Percentiles rank a stretch among this genome's conserved stretches.
phyloP scores from a whole-genome alignment of 2,113 vertebrate genomes.

The Verasper variegatus region DNA sequence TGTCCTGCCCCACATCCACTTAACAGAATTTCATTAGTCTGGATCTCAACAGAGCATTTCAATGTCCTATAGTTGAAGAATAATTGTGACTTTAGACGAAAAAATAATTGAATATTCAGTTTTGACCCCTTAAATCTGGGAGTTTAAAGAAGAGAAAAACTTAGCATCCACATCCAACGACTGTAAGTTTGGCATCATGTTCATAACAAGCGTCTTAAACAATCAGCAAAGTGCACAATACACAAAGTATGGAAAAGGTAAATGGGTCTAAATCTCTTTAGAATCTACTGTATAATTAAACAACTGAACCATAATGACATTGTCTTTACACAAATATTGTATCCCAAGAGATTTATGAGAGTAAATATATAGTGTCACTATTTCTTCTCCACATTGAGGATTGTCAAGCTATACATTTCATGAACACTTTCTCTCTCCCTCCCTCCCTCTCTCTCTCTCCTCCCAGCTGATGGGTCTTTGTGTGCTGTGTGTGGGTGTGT shows the following conservation, averaged over 20 bases:
- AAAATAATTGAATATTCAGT: too few relatives aligned
- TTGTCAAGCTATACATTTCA: background rate
- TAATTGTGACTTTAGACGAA: too few relatives aligned
- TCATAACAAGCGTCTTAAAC: too few relatives aligned
- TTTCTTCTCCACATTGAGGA: too few relatives aligned
- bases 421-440: background rate
- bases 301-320: background rate
- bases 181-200: too few relatives aligned
- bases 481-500: constrained; percentile 88
- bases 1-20: constrained; percentile 1
- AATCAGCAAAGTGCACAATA: too few relatives aligned
- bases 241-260: too few relatives aligned
- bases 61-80: background rate
- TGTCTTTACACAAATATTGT: too few relatives aligned
- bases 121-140: background rate
- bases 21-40: constrained; percentile 8
- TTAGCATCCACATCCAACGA: too few relatives aligned
- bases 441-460: background rate
- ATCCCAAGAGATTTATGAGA: background rate
- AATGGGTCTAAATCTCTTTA: background rate
- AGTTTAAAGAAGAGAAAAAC: too few relatives aligned
- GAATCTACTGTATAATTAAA: background rate
- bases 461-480: constrained; percentile 86
- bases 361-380: too few relatives aligned
- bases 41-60: background rate